Percentiles rank a stretch among this genome's conserved stretches.
Conservation (phyloP, 2,797 vertebrate genomes). For the Alectoris magna region DNA sequence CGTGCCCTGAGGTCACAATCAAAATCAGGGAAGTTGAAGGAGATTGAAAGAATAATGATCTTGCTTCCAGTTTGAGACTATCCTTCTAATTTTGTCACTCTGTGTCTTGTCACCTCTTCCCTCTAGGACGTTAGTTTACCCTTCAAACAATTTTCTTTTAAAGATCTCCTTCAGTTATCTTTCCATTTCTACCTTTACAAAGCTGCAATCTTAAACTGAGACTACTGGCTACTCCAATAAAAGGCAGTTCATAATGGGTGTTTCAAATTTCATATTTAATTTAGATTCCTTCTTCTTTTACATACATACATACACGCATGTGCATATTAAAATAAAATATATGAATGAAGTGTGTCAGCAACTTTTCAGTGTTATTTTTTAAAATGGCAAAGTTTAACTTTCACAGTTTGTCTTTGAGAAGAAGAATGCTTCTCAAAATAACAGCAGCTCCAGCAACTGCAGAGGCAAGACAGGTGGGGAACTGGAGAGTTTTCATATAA, state of each 20-base stretch:
- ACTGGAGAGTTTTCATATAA: not conserved
- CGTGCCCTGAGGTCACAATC: constrained; percentile 7
- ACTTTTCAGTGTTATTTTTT: not conserved
- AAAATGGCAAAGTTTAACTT: not conserved
- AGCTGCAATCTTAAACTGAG: not conserved
- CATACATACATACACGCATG: not conserved
- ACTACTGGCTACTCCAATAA: not conserved
- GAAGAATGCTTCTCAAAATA: rapidly evolving
- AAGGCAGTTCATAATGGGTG: not conserved
- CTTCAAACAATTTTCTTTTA: not conserved
- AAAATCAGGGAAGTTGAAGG: not conserved
- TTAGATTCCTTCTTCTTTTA: not conserved
- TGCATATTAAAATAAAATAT: not conserved
- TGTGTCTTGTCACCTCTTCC: not conserved
- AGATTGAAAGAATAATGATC: constrained; percentile 20
- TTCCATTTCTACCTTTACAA: not conserved
- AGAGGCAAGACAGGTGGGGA: not conserved
- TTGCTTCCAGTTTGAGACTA: not conserved
- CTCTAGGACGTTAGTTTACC: not conserved
- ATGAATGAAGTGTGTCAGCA: not conserved
- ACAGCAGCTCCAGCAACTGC: not conserved
- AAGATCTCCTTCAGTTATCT: not conserved
- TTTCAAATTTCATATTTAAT: not conserved
- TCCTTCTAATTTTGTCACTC: not conserved
- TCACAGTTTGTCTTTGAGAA: not conserved